Conservation (phyloP, 2,888 invertebrate species). For the Lacanobia oleracea region DNA sequence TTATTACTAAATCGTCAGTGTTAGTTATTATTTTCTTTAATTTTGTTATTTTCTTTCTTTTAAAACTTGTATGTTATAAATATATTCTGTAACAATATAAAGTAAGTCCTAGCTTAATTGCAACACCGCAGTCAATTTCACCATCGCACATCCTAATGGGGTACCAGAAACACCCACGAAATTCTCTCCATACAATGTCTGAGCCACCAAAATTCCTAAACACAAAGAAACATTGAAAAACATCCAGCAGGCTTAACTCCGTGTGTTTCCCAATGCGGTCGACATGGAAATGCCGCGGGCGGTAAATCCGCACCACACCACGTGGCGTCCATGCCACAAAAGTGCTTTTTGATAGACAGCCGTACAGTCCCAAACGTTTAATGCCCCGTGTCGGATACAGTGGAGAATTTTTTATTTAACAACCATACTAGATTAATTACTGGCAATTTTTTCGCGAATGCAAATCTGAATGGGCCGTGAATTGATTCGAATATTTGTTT, state of each 20-base stretch:
- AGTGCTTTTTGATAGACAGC: conserved; percentile 88
- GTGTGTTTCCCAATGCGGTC: conserved; percentile 74
- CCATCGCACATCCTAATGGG: not conserved
- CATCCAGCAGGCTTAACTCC: conserved; percentile 57
- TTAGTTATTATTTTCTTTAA: no score
- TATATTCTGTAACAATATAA: not conserved
- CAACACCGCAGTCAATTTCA: not conserved
- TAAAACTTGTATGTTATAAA: no score
- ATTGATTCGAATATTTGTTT: conserved; percentile 62
- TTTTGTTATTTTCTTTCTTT: no score
- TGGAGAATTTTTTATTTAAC: conserved; percentile 82
- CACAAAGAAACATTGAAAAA: conserved; percentile 11
- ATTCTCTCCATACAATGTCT: not conserved
- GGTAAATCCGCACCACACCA: conserved; percentile 82
- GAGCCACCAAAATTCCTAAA: not conserved
- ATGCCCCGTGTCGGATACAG: conserved; percentile 79
- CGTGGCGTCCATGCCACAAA: conserved; percentile 83
- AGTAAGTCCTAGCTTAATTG: not conserved
- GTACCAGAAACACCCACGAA: not conserved
- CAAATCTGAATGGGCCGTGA: conserved; percentile 52
- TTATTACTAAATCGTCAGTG: no score
- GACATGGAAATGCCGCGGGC: conserved; percentile 83
- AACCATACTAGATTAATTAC: conserved; percentile 75
- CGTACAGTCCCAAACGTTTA: conserved; percentile 77
- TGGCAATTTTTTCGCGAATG: conserved; percentile 57